Evolutionary conservation across 2,888 invertebrate species (phyloP), one percentile per base, ranked within the genome.

Genomic region (Slavum lentiscoides): DNA sequence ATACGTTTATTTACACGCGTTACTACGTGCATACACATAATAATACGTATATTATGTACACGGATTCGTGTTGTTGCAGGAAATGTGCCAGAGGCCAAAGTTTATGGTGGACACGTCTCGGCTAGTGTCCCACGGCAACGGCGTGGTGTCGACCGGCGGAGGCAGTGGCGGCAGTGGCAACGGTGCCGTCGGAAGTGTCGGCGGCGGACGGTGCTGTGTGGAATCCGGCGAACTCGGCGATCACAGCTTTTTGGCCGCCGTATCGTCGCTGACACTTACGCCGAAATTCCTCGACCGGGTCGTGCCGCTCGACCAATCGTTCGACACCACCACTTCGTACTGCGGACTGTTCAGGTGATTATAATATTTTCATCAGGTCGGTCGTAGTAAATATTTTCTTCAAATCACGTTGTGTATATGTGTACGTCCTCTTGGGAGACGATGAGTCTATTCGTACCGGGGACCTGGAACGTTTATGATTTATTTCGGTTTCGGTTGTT

Each of bases 251-350:
- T 86, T 91, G 84, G 89, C 90, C 17, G 92, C 92, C 30, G 89
- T 91, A 3, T 90, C 91, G 23, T 91, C 91, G 82, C 87, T 92
- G 83, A 90, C 91, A 74, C 88, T 90, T 81, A 91, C 92, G 69
- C 92, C 92, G 69, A 88, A 90, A 81, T 90, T 92, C 85, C 87
- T 92, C 83, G 91, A 91, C 84, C 87, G 92, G 84, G 91, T 90
- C 49, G 90, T 90, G 83, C 92, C 92, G 30, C 89, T 91, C 21
- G 90, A 90, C 84, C 91, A 91, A 85, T 89, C 88, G 84, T 92
- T 92, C 86, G 90, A 90, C 84, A 87, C 88, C 83, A 86, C 87
- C 1, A 85, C 85, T 80, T 86, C 86, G 83, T 92, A 92, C 86
- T 89, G 89, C 84, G 92, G 92, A 81, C 88, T 91, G 83, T 92